A percentile compares a stretch with the other conserved stretches of the same genome.
Evolutionary conservation across 2,797 vertebrate species (phyloP).

Genomic region (Coilia nasus): DNA sequence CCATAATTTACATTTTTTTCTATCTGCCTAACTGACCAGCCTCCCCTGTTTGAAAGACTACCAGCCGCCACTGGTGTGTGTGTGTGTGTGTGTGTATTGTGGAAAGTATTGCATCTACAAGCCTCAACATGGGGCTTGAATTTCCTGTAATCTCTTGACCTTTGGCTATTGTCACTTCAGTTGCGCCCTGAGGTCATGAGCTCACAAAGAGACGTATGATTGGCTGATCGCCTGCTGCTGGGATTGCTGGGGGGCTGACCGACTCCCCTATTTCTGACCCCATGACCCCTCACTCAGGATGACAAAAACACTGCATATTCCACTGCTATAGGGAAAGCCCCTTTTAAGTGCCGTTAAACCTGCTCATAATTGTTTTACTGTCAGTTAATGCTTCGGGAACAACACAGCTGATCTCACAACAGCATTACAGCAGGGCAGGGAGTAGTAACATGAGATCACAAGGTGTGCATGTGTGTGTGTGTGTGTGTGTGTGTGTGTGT

Average conservation of each 20-base stretch:
- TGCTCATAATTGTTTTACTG: background rate
- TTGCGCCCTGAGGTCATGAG: background rate
- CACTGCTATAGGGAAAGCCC: background rate
- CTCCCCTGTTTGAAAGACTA: too few relatives aligned
- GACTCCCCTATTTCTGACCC: background rate
- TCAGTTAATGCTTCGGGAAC: background rate
- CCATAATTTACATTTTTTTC: too few relatives aligned
- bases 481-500: too few relatives aligned
- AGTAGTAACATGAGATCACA: background rate
- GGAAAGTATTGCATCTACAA: too few relatives aligned
- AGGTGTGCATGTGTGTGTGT: too few relatives aligned
- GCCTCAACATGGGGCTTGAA: background rate
- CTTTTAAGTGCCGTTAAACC: too few relatives aligned
- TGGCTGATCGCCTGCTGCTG: background rate
- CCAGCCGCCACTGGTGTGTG: too few relatives aligned
- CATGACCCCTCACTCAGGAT: background rate
- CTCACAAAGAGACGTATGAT: background rate
- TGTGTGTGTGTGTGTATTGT: too few relatives aligned
- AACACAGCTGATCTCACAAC: background rate
- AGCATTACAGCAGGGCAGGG: background rate
- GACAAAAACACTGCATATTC: background rate
- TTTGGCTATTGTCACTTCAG: background rate
- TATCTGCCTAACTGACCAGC: too few relatives aligned
- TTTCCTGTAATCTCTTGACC: background rate
- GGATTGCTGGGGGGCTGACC: background rate